Evolutionary conservation across 2,797 vertebrate genomes (phyloP), one percentile per base, ranked within the genome.

Genomic region (Nyctibius grandis): DNA sequence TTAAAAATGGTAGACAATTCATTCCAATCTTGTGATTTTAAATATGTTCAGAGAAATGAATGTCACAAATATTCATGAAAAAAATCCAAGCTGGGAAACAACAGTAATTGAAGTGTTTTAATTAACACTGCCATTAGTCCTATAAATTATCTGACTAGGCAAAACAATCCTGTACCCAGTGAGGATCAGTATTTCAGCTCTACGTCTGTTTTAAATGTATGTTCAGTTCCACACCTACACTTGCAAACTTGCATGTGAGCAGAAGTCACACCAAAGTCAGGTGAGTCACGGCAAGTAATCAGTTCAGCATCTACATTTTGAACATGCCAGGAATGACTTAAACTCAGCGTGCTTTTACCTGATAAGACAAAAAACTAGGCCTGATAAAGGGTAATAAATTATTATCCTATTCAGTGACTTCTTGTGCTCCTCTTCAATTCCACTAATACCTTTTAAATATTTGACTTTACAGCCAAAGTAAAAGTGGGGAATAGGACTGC

Each of bases 221-320:
- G 10, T 57, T 85, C 57, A 70, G 4, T 60, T 81, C 59, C 85
- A 89, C 50, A 85, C 44, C 73, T 73, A 72, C 69, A 47, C 69
- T 87, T 81, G 50, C 53, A 87, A 93, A 84, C 74, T 83, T 69
- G 36, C 25, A 29, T 34, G 28, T n/a, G 36, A 76, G 67, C 63
- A 60, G 77, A 72, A 75, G 69, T 51, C 47, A 73, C 0, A 0
- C 59, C 56, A 20, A 80, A 79, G 74, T 78, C 50, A 16, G 48
- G 67, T 93, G 81, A 96, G 67, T 79, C 80, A 91, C 11, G 14
- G 64, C 59, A 56, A 93, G 75, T 65, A 88, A 81, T 92, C 82
- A 80, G 50, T 40, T 91, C 64, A 63, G 45, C 38, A 81, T 93
- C 73, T 79, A 40, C 50, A 64, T 69, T 93, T 94, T n/a, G 53